Evolutionary conservation across 2,113 vertebrate species (phyloP).

Genomic region (Tricholaema leucomelas): DNA sequence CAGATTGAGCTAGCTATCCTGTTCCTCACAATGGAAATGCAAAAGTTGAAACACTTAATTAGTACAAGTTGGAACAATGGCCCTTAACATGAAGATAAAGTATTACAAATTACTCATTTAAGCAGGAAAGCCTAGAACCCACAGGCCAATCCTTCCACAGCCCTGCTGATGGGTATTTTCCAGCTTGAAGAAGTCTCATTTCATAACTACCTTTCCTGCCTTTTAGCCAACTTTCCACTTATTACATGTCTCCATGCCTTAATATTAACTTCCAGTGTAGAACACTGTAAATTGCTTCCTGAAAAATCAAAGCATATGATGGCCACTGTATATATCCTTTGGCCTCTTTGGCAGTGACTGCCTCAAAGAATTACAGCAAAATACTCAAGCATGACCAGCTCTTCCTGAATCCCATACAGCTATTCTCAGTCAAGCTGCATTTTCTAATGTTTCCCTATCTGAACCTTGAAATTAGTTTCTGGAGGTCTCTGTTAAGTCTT

Average conservation of each 20-base stretch:
- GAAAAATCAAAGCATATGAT: constrained; percentile 63
- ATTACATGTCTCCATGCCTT: constrained; percentile 48
- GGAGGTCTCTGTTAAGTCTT: neutral
- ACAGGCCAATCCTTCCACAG: neutral
- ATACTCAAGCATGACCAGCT: constrained; percentile 37
- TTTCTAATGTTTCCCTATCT: constrained; percentile 13
- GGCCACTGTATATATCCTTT: constrained; percentile 33
- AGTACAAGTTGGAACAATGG: constrained; percentile 26
- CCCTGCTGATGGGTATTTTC: constrained; percentile 24
- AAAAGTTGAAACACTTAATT: neutral
- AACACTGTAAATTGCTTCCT: constrained; percentile 43
- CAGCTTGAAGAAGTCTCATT: constrained; percentile 41
- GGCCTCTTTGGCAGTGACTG: constrained; percentile 54
- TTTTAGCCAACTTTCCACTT: constrained; percentile 70
- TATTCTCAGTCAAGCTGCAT: constrained; percentile 29
- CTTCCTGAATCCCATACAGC: constrained; percentile 48
- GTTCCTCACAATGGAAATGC: neutral
- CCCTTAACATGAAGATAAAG: neutral
- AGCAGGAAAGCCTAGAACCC: constrained; percentile 48
- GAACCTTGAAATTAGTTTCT: constrained; percentile 12
- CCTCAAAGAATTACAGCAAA: constrained; percentile 62
- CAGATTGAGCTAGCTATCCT: neutral
- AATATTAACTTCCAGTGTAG: constrained; percentile 64
- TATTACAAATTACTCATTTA: constrained; percentile 36
- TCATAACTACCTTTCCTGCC: constrained; percentile 67